Percentiles rank a stretch among this genome's conserved stretches.
These are phyloP conservation scores for Leptoteleia sp. DNA, from an alignment of 1,140 invertebrate species.

Conservation along the genomic window DNA sequence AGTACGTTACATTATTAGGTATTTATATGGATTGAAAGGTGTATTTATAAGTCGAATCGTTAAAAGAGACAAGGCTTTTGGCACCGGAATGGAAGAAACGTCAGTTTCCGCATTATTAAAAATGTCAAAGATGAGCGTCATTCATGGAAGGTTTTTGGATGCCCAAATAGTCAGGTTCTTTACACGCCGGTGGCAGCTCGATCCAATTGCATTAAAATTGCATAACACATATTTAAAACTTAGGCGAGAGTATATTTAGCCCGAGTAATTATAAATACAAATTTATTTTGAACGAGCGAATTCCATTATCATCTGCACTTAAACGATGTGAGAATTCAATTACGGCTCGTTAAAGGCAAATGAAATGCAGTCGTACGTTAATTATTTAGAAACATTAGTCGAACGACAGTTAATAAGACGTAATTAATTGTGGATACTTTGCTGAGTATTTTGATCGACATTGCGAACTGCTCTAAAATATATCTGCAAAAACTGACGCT, in stretches of 20 bases:
- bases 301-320: slow-evolving; percentile 53
- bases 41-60: slow-evolving; percentile 10
- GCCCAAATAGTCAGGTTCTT: slow-evolving; percentile 7
- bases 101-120: slow-evolving; percentile 20
- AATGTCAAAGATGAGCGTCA: slow-evolving; percentile 23
- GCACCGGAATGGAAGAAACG: slow-evolving; percentile 1
- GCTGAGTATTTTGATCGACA: too few species aligned
- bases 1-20: slow-evolving; percentile 1
- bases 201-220: slow-evolving; percentile 29
- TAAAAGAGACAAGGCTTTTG: slow-evolving; percentile 1
- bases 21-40: slow-evolving; percentile 4
- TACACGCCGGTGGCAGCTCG: too few species aligned
- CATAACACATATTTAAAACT: slow-evolving; percentile 30
- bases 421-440: too few species aligned
- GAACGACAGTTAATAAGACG: too few species aligned
- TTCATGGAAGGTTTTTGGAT: slow-evolving; percentile 15
- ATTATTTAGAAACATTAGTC: too few species aligned
- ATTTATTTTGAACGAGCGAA: slow-evolving; percentile 45
- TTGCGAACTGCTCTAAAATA: too few species aligned
- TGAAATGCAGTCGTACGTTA: too few species aligned
- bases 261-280: slow-evolving; percentile 52
- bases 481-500: too few species aligned
- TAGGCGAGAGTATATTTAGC: slow-evolving; percentile 41
- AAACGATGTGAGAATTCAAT: slow-evolving; percentile 47
- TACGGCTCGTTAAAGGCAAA: not conserved